Percentiles rank a stretch among this genome's conserved stretches.
Conservation (phyloP, 2,113 vertebrate species). For the Chamaetylas fuelleborni region DNA sequence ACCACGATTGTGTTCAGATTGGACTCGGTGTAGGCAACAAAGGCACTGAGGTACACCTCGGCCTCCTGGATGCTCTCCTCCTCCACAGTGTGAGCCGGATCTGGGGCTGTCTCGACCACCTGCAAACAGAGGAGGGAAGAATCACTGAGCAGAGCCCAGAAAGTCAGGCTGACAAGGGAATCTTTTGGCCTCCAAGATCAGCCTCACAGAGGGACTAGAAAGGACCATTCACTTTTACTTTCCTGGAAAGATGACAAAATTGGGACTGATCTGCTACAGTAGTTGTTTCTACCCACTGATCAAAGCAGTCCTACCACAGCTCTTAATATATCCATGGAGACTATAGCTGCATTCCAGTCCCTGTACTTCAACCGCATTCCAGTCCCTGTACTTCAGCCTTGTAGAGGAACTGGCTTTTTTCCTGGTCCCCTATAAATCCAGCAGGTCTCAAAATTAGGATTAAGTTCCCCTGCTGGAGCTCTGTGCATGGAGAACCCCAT, state of each 20-base stretch:
- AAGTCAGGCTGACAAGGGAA: not conserved
- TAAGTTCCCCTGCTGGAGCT: not conserved
- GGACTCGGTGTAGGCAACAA: conserved; percentile 75
- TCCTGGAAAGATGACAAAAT: not conserved
- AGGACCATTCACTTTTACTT: not conserved
- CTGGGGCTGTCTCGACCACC: conserved; percentile 76
- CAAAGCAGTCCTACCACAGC: not conserved
- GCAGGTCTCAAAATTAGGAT: not conserved
- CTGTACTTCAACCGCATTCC: not conserved
- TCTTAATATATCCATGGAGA: not conserved
- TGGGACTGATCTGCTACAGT: not conserved
- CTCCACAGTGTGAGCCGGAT: conserved; percentile 76
- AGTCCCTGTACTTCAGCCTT: not conserved
- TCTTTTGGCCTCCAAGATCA: not conserved
- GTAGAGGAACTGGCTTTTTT: not conserved
- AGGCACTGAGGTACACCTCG: conserved; percentile 77
- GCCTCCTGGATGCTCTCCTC: conserved; percentile 76
- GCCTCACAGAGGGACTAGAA: not conserved
- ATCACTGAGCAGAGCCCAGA: not conserved
- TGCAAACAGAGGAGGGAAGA: conserved; percentile 45
- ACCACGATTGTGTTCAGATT: conserved; percentile 52
- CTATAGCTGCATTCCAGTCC: accelerated
- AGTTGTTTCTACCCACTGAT: not conserved
- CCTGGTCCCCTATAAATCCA: not conserved
- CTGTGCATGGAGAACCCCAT: not conserved